phyloP scores from a whole-genome alignment of 2,888 invertebrate species.

The Leucophenga maculata region DNA sequence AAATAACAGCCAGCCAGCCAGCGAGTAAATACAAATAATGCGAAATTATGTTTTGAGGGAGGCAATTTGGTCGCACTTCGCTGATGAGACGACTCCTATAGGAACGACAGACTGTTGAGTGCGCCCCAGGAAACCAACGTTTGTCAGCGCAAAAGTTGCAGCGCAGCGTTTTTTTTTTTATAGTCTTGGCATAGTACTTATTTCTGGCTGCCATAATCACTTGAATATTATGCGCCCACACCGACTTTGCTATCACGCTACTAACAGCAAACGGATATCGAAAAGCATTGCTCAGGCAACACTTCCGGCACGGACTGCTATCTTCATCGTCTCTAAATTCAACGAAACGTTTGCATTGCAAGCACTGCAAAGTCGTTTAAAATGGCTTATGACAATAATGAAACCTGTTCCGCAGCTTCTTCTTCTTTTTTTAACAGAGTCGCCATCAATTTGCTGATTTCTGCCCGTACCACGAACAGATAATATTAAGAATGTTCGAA shows the following conservation, averaged over 20 bases:
- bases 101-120: conserved; percentile 27
- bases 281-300: conserved; percentile 59
- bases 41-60: conserved; percentile 31
- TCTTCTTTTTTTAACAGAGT: conserved; percentile 31
- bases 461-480: conserved; percentile 37
- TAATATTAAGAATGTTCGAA: conserved; percentile 23
- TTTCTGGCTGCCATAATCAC: conserved; percentile 50
- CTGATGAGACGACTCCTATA: neutral
- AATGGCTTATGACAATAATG: conserved; percentile 67
- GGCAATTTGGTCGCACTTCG: neutral
- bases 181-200: conserved; percentile 43
- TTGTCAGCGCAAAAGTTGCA: conserved; percentile 58
- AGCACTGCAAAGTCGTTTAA: conserved; percentile 37
- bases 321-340: neutral
- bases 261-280: conserved; percentile 60
- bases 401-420: conserved; percentile 49
- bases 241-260: conserved; percentile 5
- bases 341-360: conserved; percentile 14
- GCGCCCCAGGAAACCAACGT: conserved; percentile 52
- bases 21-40: conserved; percentile 50
- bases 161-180: conserved; percentile 58
- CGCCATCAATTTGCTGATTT: conserved; percentile 65
- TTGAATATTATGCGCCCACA: conserved; percentile 56
- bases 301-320: conserved; percentile 46
- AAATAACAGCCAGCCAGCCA: conserved; percentile 34